phyloP scores from a whole-genome alignment of 2,797 vertebrate genomes.

The Distichodus sexfasciatus region DNA sequence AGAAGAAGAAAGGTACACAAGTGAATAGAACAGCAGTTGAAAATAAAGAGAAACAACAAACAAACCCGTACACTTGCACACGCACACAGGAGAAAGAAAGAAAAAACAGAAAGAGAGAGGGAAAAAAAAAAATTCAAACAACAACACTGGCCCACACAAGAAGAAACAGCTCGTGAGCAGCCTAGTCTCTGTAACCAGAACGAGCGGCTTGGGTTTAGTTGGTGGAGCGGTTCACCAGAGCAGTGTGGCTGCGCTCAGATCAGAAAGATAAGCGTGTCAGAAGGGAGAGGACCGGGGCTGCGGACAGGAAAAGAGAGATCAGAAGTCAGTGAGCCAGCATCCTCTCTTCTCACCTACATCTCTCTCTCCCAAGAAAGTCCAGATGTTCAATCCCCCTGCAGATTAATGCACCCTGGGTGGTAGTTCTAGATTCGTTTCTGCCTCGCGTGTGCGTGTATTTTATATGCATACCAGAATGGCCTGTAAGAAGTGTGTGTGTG shows the following conservation, averaged over 20 bases:
- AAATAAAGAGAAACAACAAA: conserved; percentile 52
- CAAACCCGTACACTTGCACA: conserved; percentile 42
- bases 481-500: conserved; percentile 36
- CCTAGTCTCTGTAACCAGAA: conserved; percentile 45
- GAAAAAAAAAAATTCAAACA: conserved; percentile 49
- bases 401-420: conserved; percentile 39
- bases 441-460: conserved; percentile 24
- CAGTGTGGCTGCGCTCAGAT: conserved; percentile 39
- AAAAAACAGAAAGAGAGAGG: conserved; percentile 40
- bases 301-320: conserved; percentile 35
- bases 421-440: conserved; percentile 38
- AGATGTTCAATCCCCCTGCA: conserved; percentile 32
- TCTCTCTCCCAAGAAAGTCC: conserved; percentile 2
- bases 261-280: conserved; percentile 24
- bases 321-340: conserved; percentile 21
- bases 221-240: conserved; percentile 42
- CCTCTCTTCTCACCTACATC: background rate
- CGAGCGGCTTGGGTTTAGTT: conserved; percentile 44
- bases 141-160: conserved; percentile 37
- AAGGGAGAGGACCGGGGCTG: conserved; percentile 11
- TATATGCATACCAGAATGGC: conserved; percentile 34
- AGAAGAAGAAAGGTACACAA: conserved; percentile 8
- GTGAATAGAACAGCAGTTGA: conserved; percentile 24
- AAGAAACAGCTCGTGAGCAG: conserved; percentile 31
- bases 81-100: conserved; percentile 46